Evolutionary conservation across 1,140 invertebrate genomes (phyloP).

Genomic region (Psilanteris sp.): DNA sequence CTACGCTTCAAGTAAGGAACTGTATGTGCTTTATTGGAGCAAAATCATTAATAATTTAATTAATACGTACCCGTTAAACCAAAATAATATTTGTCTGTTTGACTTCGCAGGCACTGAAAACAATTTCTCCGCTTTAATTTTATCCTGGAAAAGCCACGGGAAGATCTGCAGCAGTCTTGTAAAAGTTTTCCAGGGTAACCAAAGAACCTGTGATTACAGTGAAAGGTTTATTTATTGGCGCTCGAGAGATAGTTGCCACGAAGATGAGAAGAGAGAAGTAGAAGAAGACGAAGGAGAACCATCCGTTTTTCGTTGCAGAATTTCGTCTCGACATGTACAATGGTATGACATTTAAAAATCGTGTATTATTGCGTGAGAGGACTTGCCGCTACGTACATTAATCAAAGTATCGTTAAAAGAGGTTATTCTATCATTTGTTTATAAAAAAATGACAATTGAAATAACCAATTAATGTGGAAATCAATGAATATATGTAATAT

Average conservation of each 20-base stretch:
- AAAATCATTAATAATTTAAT: too few species aligned
- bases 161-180: conserved; percentile 24
- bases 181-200: conserved; percentile 60
- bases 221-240: conserved; percentile 66
- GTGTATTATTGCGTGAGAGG: too few species aligned
- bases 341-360: conserved; percentile 40
- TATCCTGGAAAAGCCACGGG: conserved; percentile 27
- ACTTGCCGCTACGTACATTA: too few species aligned
- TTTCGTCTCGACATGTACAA: conserved; percentile 13
- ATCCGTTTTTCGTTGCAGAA: conserved; percentile 33
- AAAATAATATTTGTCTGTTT: too few species aligned
- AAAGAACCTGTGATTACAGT: conserved; percentile 62
- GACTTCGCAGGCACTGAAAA: neutral
- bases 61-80: too few species aligned
- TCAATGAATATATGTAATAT: too few species aligned
- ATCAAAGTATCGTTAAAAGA: too few species aligned
- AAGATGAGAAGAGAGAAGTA: conserved; percentile 63
- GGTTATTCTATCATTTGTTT: too few species aligned
- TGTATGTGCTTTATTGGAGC: too few species aligned
- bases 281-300: conserved; percentile 54
- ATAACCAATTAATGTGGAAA: too few species aligned
- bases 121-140: conserved; percentile 51
- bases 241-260: conserved; percentile 58
- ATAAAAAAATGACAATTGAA: too few species aligned
- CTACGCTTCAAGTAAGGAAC: too few species aligned